These are phyloP conservation scores for Ridgeia piscesae DNA, from an alignment of 1,140 invertebrate genomes.

Conservation along the genomic window DNA sequence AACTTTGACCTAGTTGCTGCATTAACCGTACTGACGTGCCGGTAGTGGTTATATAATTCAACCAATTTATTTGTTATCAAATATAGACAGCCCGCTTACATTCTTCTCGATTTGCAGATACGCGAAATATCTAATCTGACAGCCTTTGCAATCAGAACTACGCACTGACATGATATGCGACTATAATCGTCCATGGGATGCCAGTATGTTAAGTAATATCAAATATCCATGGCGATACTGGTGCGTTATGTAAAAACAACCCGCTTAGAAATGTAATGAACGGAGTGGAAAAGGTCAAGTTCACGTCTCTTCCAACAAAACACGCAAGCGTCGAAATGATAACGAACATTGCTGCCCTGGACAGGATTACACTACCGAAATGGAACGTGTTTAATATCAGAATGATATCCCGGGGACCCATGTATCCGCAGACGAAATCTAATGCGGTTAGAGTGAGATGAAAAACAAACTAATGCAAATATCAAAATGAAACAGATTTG, in stretches of 20 bases:
- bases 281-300: not conserved
- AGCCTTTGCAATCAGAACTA: no score
- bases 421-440: not conserved
- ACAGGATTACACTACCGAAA: not conserved
- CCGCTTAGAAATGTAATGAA: not conserved
- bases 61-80: no score
- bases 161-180: no score
- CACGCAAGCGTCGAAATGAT: no score
- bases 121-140: no score
- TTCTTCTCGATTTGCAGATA: no score
- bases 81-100: no score
- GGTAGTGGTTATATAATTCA: not conserved
- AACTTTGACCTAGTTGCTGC: not conserved
- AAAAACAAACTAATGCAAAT: not conserved
- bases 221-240: not conserved
- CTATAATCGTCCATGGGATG: no score
- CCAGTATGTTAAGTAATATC: no score
- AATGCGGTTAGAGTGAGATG: not conserved
- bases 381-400: not conserved
- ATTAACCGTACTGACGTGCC: not conserved
- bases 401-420: not conserved
- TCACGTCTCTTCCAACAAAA: no score
- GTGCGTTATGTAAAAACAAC: not conserved
- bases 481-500: not conserved
- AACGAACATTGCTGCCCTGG: not conserved